phyloP scores from a whole-genome alignment of 1,140 invertebrate species.

The Galleria mellonella region DNA sequence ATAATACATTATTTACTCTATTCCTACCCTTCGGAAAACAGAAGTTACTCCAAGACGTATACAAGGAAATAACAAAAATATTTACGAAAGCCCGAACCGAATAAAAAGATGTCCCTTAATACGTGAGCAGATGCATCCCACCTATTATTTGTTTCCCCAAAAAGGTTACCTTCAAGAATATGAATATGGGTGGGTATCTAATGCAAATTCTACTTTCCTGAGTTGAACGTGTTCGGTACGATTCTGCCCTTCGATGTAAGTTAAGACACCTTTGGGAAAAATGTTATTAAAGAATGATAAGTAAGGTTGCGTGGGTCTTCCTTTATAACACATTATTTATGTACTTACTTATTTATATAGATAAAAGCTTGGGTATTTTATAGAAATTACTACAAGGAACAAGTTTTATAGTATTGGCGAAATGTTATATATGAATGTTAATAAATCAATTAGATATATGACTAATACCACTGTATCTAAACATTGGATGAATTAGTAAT shows the following conservation, averaged over 20 bases:
- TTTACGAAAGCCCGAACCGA: slow-evolving; percentile 59
- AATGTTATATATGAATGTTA: too few species aligned
- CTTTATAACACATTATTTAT: not conserved
- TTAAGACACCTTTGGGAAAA: slow-evolving; percentile 40
- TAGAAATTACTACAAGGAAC: too few species aligned
- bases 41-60: slow-evolving; percentile 15
- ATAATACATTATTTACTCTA: slow-evolving; percentile 34
- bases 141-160: slow-evolving; percentile 62
- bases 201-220: slow-evolving; percentile 59
- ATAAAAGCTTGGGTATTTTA: too few species aligned
- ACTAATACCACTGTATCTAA: too few species aligned
- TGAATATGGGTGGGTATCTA: slow-evolving; percentile 28
- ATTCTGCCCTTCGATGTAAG: slow-evolving; percentile 33
- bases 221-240: slow-evolving; percentile 22
- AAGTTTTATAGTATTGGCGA: too few species aligned
- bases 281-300: slow-evolving; percentile 52
- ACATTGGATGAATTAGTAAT: too few species aligned
- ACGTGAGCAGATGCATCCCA: slow-evolving; percentile 55
- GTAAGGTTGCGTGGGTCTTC: slow-evolving; percentile 8
- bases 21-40: slow-evolving; percentile 22
- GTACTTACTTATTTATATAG: too few species aligned
- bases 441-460: too few species aligned
- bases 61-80: slow-evolving; percentile 62
- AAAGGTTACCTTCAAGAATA: slow-evolving; percentile 51
- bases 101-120: slow-evolving; percentile 71